Evolutionary conservation across 2,113 vertebrate genomes (phyloP).

Genomic region (Agelaius phoeniceus): DNA sequence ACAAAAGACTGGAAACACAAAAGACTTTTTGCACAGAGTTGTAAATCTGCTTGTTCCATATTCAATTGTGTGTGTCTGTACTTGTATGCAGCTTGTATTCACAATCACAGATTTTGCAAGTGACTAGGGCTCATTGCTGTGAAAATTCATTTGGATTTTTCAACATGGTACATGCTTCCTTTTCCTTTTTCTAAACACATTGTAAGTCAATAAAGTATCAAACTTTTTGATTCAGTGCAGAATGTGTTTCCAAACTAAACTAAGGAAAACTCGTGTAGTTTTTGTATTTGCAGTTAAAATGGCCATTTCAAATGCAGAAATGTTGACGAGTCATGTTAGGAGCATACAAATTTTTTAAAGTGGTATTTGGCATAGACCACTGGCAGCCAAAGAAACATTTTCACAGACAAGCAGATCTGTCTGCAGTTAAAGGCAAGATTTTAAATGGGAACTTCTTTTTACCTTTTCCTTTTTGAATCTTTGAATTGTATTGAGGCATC

Average conservation of each 20-base stretch:
- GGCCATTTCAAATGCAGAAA: not conserved
- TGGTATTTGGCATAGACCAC: not conserved
- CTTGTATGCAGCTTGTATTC: not conserved
- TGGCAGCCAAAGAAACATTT: not conserved
- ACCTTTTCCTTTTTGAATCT: not conserved
- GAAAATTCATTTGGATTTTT: not conserved
- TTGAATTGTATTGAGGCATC: not conserved
- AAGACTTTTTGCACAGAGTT: not conserved
- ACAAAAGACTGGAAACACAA: not conserved
- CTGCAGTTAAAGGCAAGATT: not conserved
- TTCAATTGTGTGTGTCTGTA: not conserved
- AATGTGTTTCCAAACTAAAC: not conserved
- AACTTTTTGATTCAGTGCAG: not conserved
- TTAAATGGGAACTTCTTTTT: not conserved
- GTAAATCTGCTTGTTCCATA: not conserved
- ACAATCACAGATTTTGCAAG: not conserved
- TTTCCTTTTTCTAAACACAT: not conserved
- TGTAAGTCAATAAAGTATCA: not conserved
- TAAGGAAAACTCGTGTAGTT: not conserved
- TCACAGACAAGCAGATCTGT: not conserved
- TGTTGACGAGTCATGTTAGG: not conserved
- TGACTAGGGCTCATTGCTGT: not conserved
- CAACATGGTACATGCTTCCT: not conserved
- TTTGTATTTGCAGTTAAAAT: not conserved
- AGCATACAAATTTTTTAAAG: not conserved